Base-by-base conservation (phyloP, 2,797 vertebrate genomes). In the Coranthus polyacanthus region DNA sequence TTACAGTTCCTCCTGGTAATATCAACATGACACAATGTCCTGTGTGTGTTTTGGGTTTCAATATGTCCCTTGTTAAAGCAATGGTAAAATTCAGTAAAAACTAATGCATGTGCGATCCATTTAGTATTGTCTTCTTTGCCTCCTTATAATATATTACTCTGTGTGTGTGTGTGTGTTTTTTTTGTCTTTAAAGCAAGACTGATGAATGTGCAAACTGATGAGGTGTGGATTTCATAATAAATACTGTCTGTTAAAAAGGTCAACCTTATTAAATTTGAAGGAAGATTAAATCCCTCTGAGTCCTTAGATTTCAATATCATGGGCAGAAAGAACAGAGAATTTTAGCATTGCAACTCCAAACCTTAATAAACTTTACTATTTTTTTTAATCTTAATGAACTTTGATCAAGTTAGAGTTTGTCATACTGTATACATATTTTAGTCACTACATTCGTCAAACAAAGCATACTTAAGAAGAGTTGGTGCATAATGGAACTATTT, bases 181-280 rank as follows among this genome's bases (percentile, higher is more conserved):
- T n/a, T 58, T 44, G 12, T 68, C n/a, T 37, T 77, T 70, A 77
- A 69, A 61, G 45, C 50, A 62, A 39, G 49, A 21, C 68, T 78
- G 34, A 78, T 75, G 69, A 78, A 86, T 77, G 66, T 74, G 68
- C 34, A 68, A 45, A 54, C 69, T 65, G 73, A 83, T 81, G 71
- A 76, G 60, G 44, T 87, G 85, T 78, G 64, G 58, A 51, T 89
- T 89, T 78, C 56, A 71, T 84, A 78, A 84, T 84, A 67, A 85
- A n/a, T n/a, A n/a, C n/a, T n/a, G n/a, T n/a, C n/a, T n/a, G n/a
- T n/a, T n/a, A 81, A 61, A 84, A 84, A 86, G 68, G 78, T 83
- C 78, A 86, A 67, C 39, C 62, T 68, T 71, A 78, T 77, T 81
- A 58, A 75, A 59, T 76, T 81, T 56, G 65, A 65, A 62, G 52